Base-by-base conservation (phyloP, 2,797 vertebrate species). In the Hydrophis major region DNA sequence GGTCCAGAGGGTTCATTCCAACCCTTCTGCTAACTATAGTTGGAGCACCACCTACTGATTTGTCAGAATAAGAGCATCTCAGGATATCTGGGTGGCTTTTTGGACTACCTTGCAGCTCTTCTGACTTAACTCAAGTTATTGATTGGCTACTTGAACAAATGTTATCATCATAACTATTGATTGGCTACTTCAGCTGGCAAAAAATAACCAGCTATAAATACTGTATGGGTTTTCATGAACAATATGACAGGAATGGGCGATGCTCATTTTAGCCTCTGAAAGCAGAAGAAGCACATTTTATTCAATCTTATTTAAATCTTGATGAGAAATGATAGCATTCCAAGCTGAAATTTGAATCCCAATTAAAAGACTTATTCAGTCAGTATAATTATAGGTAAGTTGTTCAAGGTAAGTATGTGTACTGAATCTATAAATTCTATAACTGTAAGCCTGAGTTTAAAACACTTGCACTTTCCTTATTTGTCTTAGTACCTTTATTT, bases 41-140 rank as follows among this genome's bases (percentile, higher is more conserved):
- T 86, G 88, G 90, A 50, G 56, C 86, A 61, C 87, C 90, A 93
- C 93, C 93, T 91, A 56, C 87, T 86, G 93, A 55, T 91, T 20
- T 37, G 47, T 37, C 1, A 10, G 90, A 66, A 74, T 18, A 91
- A 91, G n/a, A 63, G 66, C 69, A 93, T 1, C 47, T 55, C 56
- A 11, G 63, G 87, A 86, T 83, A 88, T 86, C 47, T 89, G 32
- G 42, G 42, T 61, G 18, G 22, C 32, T 18, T 91, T 50, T 66
- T 55, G 22, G 60, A 57, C 47, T 61, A 32, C 59, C 42, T 55
- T 50, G 63, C 56, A 59, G 12, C 61, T 25, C 22, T 2, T 20
- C 42, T 89, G 87, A 86, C 14, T 25, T 91, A 56, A 61, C 11
- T 59, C 27, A 27, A 6, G 11, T 83, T 91, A 42, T 88, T 91